These are phyloP conservation scores for Acholoe squamosa DNA, from an alignment of 2,888 invertebrate species.

Conservation along the genomic window DNA sequence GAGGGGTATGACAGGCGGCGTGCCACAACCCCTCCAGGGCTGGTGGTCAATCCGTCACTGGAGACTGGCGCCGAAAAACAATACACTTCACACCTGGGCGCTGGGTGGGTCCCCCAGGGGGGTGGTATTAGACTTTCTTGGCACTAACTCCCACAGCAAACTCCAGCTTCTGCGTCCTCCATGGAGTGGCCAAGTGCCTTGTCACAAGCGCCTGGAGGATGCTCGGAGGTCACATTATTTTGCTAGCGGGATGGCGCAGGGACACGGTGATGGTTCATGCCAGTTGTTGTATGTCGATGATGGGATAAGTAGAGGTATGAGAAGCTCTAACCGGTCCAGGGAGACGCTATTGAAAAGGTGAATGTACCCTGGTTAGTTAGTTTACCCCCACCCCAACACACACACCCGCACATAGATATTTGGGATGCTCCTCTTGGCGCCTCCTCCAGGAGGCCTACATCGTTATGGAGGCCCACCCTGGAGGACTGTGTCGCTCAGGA, in stretches of 20 bases:
- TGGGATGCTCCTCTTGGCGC: not conserved
- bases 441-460: not conserved
- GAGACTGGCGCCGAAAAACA: constrained; percentile 53
- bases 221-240: not conserved
- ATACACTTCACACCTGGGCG: constrained; percentile 57
- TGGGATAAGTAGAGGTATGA: not conserved
- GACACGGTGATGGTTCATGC: not conserved
- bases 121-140: not conserved
- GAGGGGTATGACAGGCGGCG: constrained; percentile 5
- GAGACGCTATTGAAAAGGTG: not conserved
- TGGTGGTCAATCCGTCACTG: constrained; percentile 52
- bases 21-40: constrained; percentile 8
- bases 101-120: not conserved
- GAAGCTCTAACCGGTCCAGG: too few species aligned
- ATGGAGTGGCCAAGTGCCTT: not conserved
- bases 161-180: constrained; percentile 32
- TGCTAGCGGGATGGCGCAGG: not conserved
- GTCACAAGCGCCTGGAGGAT: not conserved
- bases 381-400: not conserved
- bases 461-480: constrained; percentile 20
- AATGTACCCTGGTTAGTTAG: not conserved
- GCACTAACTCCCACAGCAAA: not conserved
- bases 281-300: not conserved
- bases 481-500: not conserved
- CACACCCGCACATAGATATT: not conserved